Evolutionary conservation across 2,113 vertebrate species (phyloP).

Genomic region (Sapayoa aenigma): DNA sequence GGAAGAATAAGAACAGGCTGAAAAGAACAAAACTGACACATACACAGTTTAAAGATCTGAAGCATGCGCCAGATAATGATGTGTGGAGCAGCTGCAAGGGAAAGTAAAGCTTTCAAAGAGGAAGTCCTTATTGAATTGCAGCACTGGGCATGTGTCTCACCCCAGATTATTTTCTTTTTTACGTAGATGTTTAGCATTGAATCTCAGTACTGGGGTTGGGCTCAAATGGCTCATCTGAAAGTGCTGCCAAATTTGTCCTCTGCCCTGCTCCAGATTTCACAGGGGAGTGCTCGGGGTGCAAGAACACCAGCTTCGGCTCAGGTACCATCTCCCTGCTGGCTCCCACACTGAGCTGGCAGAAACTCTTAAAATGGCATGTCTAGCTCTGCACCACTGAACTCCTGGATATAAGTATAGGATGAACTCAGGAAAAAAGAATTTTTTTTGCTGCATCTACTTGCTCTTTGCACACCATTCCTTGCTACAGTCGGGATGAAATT

Average conservation of each 20-base stretch:
- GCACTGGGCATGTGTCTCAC: background rate
- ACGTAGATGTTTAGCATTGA: background rate
- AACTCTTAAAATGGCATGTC: background rate
- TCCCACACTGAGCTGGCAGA: rapidly evolving
- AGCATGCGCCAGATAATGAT: slow-evolving; percentile 17
- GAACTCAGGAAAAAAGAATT: background rate
- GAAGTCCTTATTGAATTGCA: slow-evolving; percentile 5
- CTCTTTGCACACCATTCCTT: background rate
- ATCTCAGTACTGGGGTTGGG: background rate
- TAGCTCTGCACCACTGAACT: rapidly evolving
- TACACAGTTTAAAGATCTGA: slow-evolving; percentile 7
- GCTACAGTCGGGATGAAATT: background rate
- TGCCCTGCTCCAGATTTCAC: background rate
- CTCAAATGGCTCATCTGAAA: background rate
- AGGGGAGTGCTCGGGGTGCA: background rate
- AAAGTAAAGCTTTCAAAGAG: background rate
- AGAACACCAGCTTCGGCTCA: background rate
- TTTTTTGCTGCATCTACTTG: background rate
- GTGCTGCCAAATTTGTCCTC: rapidly evolving
- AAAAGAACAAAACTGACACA: slow-evolving; percentile 37
- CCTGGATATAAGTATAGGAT: background rate
- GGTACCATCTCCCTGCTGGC: background rate
- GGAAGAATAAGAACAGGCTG: slow-evolving; percentile 18
- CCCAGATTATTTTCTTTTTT: background rate
- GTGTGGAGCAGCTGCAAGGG: background rate